These are phyloP conservation scores for Synanceia verrucosa DNA, from an alignment of 2,797 vertebrate genomes.

Conservation along the genomic window DNA sequence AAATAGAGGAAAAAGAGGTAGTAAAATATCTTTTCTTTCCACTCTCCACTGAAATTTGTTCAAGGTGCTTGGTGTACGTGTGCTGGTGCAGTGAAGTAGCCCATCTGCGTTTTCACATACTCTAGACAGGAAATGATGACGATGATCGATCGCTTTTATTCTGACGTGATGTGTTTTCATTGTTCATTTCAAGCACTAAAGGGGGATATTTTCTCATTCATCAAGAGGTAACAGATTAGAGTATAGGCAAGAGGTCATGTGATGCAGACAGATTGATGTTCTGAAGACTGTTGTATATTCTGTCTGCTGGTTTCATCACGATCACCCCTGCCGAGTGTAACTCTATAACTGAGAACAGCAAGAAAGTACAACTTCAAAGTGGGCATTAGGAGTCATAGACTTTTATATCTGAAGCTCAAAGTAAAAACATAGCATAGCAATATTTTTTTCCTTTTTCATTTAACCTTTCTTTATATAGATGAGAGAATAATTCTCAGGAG, in stretches of 20 bases:
- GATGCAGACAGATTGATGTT: not conserved
- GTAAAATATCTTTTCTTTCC: constrained; percentile 34
- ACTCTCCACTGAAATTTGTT: constrained; percentile 29
- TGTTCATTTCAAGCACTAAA: not conserved
- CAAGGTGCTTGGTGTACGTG: not conserved
- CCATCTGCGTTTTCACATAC: not conserved
- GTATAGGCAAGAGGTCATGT: not conserved
- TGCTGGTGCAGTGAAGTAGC: not conserved
- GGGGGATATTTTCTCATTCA: too few species aligned
- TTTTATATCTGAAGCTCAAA: not conserved
- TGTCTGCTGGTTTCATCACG: not conserved
- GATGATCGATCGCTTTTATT: not conserved
- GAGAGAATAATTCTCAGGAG: too few species aligned
- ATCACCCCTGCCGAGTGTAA: not conserved
- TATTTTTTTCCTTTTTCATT: constrained; percentile 17
- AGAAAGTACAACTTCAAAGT: not conserved
- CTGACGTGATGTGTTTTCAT: not conserved
- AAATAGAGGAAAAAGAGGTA: not conserved
- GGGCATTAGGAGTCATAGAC: not conserved
- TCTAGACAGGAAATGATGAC: constrained; percentile 18
- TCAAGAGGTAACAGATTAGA: too few species aligned
- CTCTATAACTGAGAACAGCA: not conserved
- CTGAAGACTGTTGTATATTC: not conserved
- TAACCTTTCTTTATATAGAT: too few species aligned
- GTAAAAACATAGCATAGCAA: not conserved